Percentiles rank a stretch among this genome's conserved stretches.
These are phyloP conservation scores for Leptatherina wallacei DNA, from an alignment of 2,797 vertebrate genomes.

Conservation along the genomic window DNA sequence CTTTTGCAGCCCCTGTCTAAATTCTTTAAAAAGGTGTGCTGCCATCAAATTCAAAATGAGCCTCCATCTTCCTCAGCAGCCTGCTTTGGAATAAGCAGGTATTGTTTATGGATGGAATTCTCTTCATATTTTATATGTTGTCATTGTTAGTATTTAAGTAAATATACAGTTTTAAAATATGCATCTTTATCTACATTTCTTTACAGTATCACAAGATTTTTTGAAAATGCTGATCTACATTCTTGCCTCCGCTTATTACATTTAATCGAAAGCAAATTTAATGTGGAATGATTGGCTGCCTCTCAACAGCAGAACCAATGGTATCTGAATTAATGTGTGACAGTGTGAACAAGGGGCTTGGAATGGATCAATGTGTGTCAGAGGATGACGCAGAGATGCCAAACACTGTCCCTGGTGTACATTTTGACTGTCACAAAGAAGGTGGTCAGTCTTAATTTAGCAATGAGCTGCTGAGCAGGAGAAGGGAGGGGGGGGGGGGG, in stretches of 20 bases:
- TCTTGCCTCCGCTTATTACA: background rate
- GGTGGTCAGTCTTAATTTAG: slow-evolving; percentile 66
- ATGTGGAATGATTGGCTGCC: background rate
- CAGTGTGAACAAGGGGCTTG: slow-evolving; percentile 32
- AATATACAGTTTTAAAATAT: background rate
- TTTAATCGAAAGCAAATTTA: background rate
- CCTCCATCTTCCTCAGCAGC: background rate
- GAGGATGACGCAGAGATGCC: slow-evolving; percentile 37
- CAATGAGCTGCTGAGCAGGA: slow-evolving; percentile 39
- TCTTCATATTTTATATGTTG: background rate
- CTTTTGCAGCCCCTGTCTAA: background rate
- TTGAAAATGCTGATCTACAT: background rate
- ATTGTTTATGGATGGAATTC: background rate
- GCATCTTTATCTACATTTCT: background rate
- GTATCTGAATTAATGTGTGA: slow-evolving; percentile 19
- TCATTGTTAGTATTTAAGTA: background rate
- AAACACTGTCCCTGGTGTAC: slow-evolving; percentile 30
- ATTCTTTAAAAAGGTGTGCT: background rate
- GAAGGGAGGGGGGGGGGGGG: background rate
- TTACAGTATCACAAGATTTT: background rate
- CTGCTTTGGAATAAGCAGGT: no score
- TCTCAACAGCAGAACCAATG: background rate
- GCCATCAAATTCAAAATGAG: no score
- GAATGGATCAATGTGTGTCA: slow-evolving; percentile 18
- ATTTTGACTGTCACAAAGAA: slow-evolving; percentile 41